Evolutionary conservation across 2,888 invertebrate genomes (phyloP), one percentile per base, ranked within the genome.

Genomic region (Hylaea fasciaria): DNA sequence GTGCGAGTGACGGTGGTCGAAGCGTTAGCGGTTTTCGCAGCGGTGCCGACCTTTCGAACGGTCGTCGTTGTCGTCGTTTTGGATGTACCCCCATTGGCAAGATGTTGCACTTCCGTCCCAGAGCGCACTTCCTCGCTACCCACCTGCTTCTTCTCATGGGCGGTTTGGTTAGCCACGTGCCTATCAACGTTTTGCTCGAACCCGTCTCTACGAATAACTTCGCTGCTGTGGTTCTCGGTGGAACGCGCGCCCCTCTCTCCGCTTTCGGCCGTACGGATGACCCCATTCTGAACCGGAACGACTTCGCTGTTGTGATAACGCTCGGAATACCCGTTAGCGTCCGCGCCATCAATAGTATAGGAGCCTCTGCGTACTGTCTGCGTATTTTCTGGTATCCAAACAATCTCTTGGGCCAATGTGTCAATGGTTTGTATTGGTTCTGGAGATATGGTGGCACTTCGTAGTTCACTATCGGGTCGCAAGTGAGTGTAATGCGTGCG

Each of bases 11-110:
- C 86, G 0, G 81, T 77, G 0, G 85, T 85, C 5, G 85, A 77
- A 46, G 85, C 77, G 60, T 87, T 89, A 4, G 87, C 91, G 13
- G 85, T 87, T 68, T 73, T 87, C 7, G 89, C 88, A 9, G 87
- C 79, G 0, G 88, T 86, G 2, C 91, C 92, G 7, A 90, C 77
- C 73, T 87, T 91, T 44, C 75, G 81, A 17, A 89, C 73, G 3
- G 91, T 91, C 11, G 88, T 91, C 0, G 89, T 91, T 7, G 91
- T 90, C 7, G 91, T 92, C 2, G 89, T 91, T 65, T 85, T 89
- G 32, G 87, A 70, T 48, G 80, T 74, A 45, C 91, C 91, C 40
- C 92, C 92, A 64, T 91, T 86, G 5, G 87, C 78, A 56, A 91
- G 78, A 37, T 88, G 80, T 65, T 89, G 78, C n/a, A 91, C 86